Conservation (phyloP, 1,140 invertebrate species). For the Aphidius ervi region DNA sequence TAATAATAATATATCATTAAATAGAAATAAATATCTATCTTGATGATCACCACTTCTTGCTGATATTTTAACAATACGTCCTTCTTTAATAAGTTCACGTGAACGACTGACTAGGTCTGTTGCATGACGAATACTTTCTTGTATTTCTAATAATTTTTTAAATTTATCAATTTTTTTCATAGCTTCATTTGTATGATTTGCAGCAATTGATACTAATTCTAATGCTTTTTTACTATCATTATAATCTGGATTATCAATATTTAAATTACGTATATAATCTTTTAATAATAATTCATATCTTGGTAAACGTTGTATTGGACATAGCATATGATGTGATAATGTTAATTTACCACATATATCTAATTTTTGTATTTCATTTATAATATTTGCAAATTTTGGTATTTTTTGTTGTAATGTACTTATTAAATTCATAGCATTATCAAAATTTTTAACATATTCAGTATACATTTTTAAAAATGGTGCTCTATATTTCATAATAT, state of each 20-base stretch:
- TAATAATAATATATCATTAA: slow-evolving; percentile 67
- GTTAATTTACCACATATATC: slow-evolving; percentile 62
- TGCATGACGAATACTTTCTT: slow-evolving; percentile 54
- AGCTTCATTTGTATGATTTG: slow-evolving; percentile 70
- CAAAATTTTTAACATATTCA: slow-evolving; percentile 69
- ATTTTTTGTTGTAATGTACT: slow-evolving; percentile 62
- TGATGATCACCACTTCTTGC: slow-evolving; percentile 63
- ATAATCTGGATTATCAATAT: slow-evolving; percentile 60
- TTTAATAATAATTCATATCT: slow-evolving; percentile 66
- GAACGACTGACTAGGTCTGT: slow-evolving; percentile 69
- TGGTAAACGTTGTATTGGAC: slow-evolving; percentile 72
- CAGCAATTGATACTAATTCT: slow-evolving; percentile 68
- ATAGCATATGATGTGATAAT: slow-evolving; percentile 71
- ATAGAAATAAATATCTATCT: slow-evolving; percentile 67
- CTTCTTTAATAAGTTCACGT: slow-evolving; percentile 65
- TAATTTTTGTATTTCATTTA: slow-evolving; percentile 65
- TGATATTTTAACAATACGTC: slow-evolving; percentile 65
- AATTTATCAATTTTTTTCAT: slow-evolving; percentile 58
- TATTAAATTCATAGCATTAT: slow-evolving; percentile 59
- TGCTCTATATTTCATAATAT: slow-evolving; percentile 72
- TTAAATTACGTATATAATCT: slow-evolving; percentile 63
- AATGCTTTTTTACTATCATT: slow-evolving; percentile 64
- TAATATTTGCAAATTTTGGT: slow-evolving; percentile 58
- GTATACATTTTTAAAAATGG: slow-evolving; percentile 74
- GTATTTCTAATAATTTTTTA: slow-evolving; percentile 50